These are phyloP conservation scores for Microtus montanus DNA, from an alignment of 2,113 vertebrate genomes.

Conservation along the genomic window DNA sequence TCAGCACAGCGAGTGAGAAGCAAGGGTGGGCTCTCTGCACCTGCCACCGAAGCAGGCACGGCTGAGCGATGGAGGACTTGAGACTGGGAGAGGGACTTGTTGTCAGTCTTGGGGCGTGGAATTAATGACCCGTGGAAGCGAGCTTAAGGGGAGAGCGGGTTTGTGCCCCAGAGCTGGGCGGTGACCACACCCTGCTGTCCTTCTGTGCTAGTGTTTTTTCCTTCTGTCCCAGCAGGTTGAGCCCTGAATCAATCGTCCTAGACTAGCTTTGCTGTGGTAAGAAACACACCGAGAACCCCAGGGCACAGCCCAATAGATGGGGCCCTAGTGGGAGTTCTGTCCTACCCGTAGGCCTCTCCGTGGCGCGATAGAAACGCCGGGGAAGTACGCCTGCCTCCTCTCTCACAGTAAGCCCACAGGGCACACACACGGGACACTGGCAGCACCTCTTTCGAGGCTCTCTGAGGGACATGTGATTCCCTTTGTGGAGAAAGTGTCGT, in stretches of 20 bases:
- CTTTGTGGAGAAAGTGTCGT: not conserved
- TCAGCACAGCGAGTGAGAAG: not conserved
- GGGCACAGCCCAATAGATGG: not conserved
- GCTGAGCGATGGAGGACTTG: not conserved
- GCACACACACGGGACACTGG: not conserved
- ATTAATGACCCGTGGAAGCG: not conserved
- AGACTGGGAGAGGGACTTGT: constrained; percentile 35
- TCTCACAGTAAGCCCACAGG: not conserved
- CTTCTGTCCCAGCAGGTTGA: constrained; percentile 4
- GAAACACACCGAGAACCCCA: not conserved
- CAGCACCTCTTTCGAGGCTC: not conserved
- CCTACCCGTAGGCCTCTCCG: not conserved
- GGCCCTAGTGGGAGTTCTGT: not conserved
- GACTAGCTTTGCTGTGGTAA: not conserved
- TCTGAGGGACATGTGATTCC: not conserved
- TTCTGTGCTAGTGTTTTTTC: not conserved
- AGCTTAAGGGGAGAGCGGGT: not conserved
- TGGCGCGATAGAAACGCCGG: not conserved
- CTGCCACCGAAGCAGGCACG: not conserved
- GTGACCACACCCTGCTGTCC: not conserved
- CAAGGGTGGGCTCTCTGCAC: not conserved
- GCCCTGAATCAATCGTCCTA: not conserved
- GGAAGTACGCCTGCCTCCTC: not conserved
- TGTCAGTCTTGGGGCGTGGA: not conserved
- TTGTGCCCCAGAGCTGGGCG: not conserved